Evolutionary conservation across 1,140 invertebrate species (phyloP).

Genomic region (Trialeurodes vaporariorum): DNA sequence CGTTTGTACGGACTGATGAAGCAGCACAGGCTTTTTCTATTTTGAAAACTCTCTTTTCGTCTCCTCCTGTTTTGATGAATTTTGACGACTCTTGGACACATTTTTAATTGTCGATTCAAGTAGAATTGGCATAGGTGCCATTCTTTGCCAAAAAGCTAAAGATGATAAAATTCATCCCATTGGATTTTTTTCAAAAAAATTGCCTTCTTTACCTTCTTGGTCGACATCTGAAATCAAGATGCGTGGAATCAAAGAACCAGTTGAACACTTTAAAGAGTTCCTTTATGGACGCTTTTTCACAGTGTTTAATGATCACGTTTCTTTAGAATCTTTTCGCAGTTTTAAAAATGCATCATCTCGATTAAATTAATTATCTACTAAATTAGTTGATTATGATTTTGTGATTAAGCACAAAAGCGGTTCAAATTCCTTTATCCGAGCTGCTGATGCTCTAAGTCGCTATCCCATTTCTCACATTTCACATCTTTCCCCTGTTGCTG

Average conservation of each 20-base stretch:
- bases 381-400: background rate
- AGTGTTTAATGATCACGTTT: background rate
- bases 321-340: background rate
- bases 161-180: background rate
- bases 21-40: too few relatives aligned
- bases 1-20: background rate
- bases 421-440: background rate
- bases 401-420: background rate
- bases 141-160: background rate
- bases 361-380: background rate
- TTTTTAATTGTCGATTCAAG: background rate
- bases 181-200: background rate
- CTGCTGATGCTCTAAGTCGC: background rate
- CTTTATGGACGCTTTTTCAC: background rate
- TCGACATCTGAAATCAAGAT: background rate
- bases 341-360: background rate
- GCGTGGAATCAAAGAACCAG: background rate
- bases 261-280: background rate
- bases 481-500: too few relatives aligned
- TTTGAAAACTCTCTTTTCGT: too few relatives aligned
- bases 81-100: background rate
- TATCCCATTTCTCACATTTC: too few relatives aligned
- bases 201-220: background rate
- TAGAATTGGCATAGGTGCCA: background rate
- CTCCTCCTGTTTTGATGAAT: background rate